These are phyloP conservation scores for Oxygymnocypris stewartii DNA, from an alignment of 2,113 vertebrate species.

Conservation along the genomic window DNA sequence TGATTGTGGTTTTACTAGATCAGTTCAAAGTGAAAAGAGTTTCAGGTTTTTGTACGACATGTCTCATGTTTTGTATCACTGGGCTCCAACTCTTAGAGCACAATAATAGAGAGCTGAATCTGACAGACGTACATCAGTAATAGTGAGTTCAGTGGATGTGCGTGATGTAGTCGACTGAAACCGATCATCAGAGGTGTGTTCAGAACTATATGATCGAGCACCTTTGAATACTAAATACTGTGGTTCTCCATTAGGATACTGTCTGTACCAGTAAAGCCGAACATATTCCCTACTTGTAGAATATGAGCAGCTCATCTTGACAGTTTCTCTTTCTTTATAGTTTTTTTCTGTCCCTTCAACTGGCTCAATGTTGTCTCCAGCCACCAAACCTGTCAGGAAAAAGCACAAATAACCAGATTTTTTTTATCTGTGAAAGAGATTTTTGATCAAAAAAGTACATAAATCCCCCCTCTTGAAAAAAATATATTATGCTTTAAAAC, in stretches of 20 bases:
- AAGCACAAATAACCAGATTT: too few relatives aligned
- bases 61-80: too few relatives aligned
- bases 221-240: fast-evolving
- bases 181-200: background rate
- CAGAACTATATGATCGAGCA: fast-evolving
- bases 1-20: background rate
- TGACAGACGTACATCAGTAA: too few relatives aligned
- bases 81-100: too few relatives aligned
- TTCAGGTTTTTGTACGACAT: too few relatives aligned
- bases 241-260: background rate
- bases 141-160: too few relatives aligned
- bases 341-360: background rate
- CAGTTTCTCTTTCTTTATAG: background rate
- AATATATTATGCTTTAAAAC: too few relatives aligned
- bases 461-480: too few relatives aligned
- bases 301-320: background rate
- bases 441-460: too few relatives aligned
- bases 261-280: background rate
- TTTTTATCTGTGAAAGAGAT: too few relatives aligned
- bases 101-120: background rate
- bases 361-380: background rate
- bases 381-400: background rate
- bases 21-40: too few relatives aligned
- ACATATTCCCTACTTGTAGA: background rate
- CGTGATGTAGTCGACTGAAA: background rate